A percentile compares a stretch with the other conserved stretches of the same genome.
Conservation (phyloP, 2,888 invertebrate species). For the Melinopterus prodromus region DNA sequence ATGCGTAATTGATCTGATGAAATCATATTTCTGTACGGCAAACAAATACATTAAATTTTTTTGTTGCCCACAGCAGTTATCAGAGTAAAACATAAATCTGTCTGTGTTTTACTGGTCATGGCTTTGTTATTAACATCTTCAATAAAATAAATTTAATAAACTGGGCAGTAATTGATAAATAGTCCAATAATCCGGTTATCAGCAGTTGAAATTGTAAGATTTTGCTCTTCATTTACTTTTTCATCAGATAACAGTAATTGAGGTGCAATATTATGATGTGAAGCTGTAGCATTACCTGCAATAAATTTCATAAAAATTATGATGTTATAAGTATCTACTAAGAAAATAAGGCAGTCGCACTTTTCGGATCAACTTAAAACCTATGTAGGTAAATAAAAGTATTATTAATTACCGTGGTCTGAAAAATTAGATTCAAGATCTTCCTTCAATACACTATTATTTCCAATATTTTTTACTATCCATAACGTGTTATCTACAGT, state of each 20-base stretch:
- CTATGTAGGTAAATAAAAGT: neutral
- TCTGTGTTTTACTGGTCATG: neutral
- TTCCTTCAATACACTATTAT: constrained; percentile 4
- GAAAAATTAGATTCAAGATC: constrained; percentile 4
- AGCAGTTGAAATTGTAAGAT: neutral
- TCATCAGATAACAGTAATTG: neutral
- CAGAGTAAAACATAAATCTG: constrained; percentile 14
- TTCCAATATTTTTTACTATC: constrained; percentile 4
- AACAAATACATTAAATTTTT: constrained; percentile 24
- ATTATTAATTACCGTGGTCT: constrained; percentile 4
- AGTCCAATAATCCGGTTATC: too few species aligned
- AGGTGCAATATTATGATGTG: too few species aligned
- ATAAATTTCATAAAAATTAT: too few species aligned
- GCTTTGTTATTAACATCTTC: constrained; percentile 30
- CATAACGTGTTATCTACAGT: constrained; percentile 4
- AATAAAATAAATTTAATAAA: too few species aligned
- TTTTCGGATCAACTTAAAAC: constrained; percentile 4
- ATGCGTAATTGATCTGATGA: constrained; percentile 7
- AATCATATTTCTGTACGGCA: constrained; percentile 25
- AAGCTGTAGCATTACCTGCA: too few species aligned
- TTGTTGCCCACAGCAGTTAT: too few species aligned
- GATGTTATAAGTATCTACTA: too few species aligned
- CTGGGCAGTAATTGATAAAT: too few species aligned
- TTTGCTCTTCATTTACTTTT: neutral
- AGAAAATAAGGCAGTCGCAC: neutral